Evolutionary conservation across 1,140 invertebrate genomes (phyloP), one percentile per base, ranked within the genome.

Genomic region (Pseudomyrmex concolor): DNA sequence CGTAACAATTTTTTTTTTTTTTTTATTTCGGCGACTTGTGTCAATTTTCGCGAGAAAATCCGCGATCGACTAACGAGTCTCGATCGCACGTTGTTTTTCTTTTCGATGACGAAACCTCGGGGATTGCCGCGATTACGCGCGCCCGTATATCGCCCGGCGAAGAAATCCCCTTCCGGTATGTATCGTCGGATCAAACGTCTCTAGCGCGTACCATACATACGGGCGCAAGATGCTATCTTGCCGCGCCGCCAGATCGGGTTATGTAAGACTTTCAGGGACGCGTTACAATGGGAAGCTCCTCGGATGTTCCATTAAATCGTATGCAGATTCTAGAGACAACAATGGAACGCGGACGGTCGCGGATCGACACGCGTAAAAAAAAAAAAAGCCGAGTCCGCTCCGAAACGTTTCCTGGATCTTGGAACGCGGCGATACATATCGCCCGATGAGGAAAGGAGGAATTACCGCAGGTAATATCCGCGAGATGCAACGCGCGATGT

Each of bases 221-320:
- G 34, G 34, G 34, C 34, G 84, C n/a, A 84, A 91, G 90, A 90
- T 91, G 70, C 51, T 91, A 92, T 92, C 89, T 3, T 3, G 22
- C 70, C 25, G 80, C 72, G 22, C 2, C 64, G 25, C 2, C 64
- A 22, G 68, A 45, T 71, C 72, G 90, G 34, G 34, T 92, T 91
- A 91, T 85, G 87, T 92, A 92, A 91, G 89, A 77, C 85, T 88
- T 88, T 82, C 84, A 70, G 73, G 80, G 77, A 86, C 87, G 85
- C 51, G 34, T 7, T 7, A 89, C 86, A 87, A 87, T 90, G 64
- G 72, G 5, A 4, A 81, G 73, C 60, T 72, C 55, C 59, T 66
- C 77, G 84, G 34, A 73, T 84, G 88, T 89, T 89, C 89, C 89
- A 92, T 91, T 92, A 91, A 91, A 91, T 90, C 88, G 89, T 89